A percentile compares a stretch with the other conserved stretches of the same genome.
Conservation (phyloP, 2,888 invertebrate genomes). For the Oasisia sp. region DNA sequence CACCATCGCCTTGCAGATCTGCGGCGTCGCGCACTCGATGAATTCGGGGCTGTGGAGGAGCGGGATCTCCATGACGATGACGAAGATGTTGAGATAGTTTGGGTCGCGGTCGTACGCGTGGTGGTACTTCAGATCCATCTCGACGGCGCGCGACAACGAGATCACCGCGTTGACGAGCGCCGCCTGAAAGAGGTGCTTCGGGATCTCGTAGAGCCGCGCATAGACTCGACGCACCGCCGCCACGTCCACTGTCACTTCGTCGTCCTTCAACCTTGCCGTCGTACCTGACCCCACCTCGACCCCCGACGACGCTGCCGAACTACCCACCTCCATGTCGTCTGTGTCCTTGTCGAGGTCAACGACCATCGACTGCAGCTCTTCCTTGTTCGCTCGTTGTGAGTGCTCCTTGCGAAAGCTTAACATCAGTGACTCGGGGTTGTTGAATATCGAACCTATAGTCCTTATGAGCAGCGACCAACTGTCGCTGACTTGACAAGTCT, state of each 20-base stretch:
- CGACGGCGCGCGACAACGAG: conserved; percentile 77
- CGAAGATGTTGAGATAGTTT: conserved; percentile 72
- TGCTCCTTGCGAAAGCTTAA: conserved; percentile 73
- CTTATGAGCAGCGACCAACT: conserved; percentile 79
- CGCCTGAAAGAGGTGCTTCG: conserved; percentile 70
- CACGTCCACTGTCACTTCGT: conserved; percentile 59
- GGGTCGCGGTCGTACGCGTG: conserved; percentile 66
- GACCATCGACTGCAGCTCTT: conserved; percentile 78
- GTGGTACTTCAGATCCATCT: conserved; percentile 76
- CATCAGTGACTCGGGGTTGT: conserved; percentile 75
- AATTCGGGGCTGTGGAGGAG: conserved; percentile 74
- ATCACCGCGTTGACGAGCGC: conserved; percentile 81
- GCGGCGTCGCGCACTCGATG: conserved; percentile 83
- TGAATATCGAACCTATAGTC: conserved; percentile 82
- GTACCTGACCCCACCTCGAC: not conserved
- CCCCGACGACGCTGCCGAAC: not conserved
- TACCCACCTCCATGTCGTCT: conserved; percentile 68
- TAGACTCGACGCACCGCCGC: conserved; percentile 78
- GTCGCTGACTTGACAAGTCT: conserved; percentile 77
- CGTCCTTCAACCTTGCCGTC: conserved; percentile 35
- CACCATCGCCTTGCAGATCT: conserved; percentile 76
- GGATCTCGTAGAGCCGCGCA: conserved; percentile 68
- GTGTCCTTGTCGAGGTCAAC: conserved; percentile 89
- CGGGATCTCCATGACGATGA: conserved; percentile 84
- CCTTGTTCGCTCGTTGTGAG: conserved; percentile 67